phyloP scores from a whole-genome alignment of 2,113 vertebrate genomes.

The Microcebus jonahi region DNA sequence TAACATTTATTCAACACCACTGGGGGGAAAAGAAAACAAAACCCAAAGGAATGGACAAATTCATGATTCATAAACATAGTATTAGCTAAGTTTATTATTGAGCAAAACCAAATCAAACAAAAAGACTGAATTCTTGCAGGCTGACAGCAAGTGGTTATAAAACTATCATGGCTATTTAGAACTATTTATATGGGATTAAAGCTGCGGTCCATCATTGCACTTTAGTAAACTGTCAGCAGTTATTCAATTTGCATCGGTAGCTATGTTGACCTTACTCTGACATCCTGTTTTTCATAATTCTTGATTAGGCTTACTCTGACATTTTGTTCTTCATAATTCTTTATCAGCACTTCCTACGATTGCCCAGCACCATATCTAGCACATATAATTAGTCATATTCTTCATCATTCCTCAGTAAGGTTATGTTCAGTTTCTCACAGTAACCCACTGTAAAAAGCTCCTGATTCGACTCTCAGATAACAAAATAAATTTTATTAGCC shows the following conservation, averaged over 20 bases:
- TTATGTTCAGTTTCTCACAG: slow-evolving; percentile 25
- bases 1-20: not conserved
- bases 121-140: not conserved
- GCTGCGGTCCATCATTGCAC: no score
- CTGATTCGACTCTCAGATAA: not conserved
- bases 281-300: slow-evolving; percentile 33
- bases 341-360: not conserved
- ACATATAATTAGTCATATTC: not conserved
- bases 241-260: not conserved
- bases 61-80: slow-evolving; percentile 9
- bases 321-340: not conserved
- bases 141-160: not conserved
- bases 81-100: slow-evolving; percentile 5
- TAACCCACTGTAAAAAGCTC: not conserved
- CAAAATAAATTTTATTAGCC: slow-evolving; percentile 21
- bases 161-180: not conserved
- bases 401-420: not conserved
- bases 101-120: slow-evolving; percentile 9
- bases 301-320: not conserved
- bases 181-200: not conserved
- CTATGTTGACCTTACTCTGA: not conserved
- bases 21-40: not conserved
- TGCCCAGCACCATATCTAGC: not conserved
- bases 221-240: not conserved
- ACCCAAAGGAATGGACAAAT: not conserved